phyloP scores from a whole-genome alignment of 2,888 invertebrate genomes.

The Xestia ashworthii region DNA sequence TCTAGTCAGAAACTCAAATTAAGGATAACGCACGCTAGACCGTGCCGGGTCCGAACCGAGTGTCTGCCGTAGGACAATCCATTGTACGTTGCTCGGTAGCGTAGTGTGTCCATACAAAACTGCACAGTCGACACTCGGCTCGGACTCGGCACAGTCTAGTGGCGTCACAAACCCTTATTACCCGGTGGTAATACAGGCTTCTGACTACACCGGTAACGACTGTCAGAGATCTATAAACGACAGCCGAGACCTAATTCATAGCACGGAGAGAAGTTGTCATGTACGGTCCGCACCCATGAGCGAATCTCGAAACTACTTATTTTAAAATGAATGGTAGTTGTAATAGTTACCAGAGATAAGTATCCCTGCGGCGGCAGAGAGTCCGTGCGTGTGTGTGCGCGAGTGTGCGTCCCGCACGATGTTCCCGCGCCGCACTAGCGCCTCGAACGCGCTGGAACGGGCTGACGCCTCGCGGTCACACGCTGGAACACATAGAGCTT shows the following conservation, averaged over 20 bases:
- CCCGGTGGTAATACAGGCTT: too few species aligned
- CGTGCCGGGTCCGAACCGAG: too few species aligned
- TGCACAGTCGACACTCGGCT: too few species aligned
- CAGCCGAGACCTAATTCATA: too few species aligned
- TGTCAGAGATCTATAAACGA: too few species aligned
- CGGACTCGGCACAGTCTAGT: too few species aligned
- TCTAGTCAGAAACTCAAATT: not conserved
- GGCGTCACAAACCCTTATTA: too few species aligned
- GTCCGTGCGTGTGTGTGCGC: constrained; percentile 77
- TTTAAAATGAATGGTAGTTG: not conserved
- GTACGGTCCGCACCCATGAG: not conserved
- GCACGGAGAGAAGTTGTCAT: not conserved
- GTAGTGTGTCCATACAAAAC: too few species aligned
- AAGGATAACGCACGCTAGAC: too few species aligned
- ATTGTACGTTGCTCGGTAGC: too few species aligned
- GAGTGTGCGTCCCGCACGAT: constrained; percentile 79
- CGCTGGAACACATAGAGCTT: not conserved
- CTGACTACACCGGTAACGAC: too few species aligned
- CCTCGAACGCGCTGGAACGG: constrained; percentile 82
- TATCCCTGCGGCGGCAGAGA: constrained; percentile 87
- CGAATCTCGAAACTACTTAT: not conserved
- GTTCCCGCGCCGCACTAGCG: constrained; percentile 84
- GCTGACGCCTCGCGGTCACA: constrained; percentile 74
- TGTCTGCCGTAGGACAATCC: too few species aligned
- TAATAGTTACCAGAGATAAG: constrained; percentile 85